phyloP scores from a whole-genome alignment of 2,797 vertebrate genomes.

The Zalophus californianus region DNA sequence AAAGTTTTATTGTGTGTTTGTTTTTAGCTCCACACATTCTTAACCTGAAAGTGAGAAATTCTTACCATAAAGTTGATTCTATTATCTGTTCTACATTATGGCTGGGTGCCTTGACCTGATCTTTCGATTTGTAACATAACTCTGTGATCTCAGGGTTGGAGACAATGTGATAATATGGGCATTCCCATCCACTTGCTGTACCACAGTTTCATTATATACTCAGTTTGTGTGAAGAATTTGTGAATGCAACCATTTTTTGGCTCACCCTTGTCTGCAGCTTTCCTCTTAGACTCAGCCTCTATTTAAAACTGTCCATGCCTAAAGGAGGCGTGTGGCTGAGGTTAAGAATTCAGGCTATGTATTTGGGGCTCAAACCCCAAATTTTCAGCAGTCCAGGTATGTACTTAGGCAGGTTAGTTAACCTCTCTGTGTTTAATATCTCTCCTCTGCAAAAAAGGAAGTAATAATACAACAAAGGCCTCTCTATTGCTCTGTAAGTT shows the following conservation, averaged over 20 bases:
- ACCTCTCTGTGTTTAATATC: not conserved
- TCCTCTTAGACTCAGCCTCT: not conserved
- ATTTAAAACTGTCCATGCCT: not conserved
- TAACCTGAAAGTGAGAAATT: not conserved
- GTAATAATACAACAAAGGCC: not conserved
- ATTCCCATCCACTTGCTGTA: not conserved
- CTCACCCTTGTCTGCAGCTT: not conserved
- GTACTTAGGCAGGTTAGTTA: not conserved
- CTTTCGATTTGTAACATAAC: not conserved
- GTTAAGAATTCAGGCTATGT: not conserved
- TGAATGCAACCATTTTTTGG: not conserved
- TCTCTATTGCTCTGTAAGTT: not conserved
- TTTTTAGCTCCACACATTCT: not conserved
- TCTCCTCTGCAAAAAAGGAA: slow-evolving; percentile 32
- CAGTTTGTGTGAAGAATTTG: not conserved
- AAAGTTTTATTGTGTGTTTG: not conserved
- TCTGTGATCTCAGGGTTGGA: not conserved
- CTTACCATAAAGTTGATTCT: not conserved
- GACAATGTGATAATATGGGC: not conserved
- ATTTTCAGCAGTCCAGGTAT: not conserved
- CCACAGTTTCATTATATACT: not conserved
- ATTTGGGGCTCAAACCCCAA: not conserved
- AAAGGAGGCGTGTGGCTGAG: not conserved
- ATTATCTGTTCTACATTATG: not conserved
- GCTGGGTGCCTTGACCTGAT: not conserved